Conservation (phyloP, 2,888 invertebrate species). For the Plebejus argus region DNA sequence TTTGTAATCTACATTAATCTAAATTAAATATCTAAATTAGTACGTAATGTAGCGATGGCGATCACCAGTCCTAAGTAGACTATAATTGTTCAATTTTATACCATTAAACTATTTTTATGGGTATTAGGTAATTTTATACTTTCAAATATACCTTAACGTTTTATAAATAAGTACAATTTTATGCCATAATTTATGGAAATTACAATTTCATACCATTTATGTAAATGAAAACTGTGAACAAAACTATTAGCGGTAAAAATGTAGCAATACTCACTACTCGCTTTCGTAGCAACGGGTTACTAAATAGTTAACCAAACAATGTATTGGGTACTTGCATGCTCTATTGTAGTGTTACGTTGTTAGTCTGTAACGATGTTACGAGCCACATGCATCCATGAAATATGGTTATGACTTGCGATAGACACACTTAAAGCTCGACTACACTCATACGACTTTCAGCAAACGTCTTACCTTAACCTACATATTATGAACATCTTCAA, state of each 20-base stretch:
- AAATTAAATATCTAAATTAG: too few species aligned
- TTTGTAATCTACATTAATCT: too few species aligned
- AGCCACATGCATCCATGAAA: neutral
- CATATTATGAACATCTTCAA: too few species aligned
- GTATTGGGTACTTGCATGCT: neutral
- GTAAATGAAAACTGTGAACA: neutral
- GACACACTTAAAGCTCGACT: neutral
- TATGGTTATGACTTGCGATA: neutral
- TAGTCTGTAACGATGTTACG: slow-evolving; percentile 13
- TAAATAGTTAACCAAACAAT: slow-evolving; percentile 14
- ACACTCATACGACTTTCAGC: neutral
- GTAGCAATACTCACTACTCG: neutral
- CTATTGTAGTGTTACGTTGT: slow-evolving; percentile 6
- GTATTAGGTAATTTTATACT: too few species aligned
- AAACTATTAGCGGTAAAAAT: neutral
- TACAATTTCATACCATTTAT: neutral
- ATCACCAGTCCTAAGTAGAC: too few species aligned
- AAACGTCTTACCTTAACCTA: neutral
- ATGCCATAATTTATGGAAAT: neutral
- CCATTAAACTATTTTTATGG: too few species aligned
- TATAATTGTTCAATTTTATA: too few species aligned
- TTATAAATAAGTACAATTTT: too few species aligned
- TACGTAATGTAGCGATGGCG: too few species aligned
- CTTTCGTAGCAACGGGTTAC: neutral
- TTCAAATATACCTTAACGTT: too few species aligned